Conservation (phyloP, 64 coral and sea anemone species). For the Catalaphyllia jardinei region DNA sequence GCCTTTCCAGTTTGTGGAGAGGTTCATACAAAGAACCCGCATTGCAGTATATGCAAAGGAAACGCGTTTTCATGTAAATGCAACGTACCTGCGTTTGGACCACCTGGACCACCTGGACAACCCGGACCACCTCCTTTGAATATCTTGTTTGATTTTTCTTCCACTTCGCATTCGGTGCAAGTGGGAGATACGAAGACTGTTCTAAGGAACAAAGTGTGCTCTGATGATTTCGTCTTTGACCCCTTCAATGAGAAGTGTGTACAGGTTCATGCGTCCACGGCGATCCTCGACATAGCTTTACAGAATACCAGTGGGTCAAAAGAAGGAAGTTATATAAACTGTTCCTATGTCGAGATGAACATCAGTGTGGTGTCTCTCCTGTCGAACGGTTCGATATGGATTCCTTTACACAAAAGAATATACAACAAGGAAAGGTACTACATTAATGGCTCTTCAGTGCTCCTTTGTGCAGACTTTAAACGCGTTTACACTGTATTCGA, state of each 20-base stretch:
- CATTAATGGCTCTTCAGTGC: neutral
- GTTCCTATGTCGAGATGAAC: slow-evolving; percentile 1
- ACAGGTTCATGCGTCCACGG: neutral
- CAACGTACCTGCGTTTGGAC: too few relatives aligned
- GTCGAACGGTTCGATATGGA: slow-evolving; percentile 1
- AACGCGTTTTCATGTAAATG: neutral
- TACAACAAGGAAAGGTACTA: neutral
- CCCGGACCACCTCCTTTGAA: neutral
- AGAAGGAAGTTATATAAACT: neutral
- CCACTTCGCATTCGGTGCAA: neutral
- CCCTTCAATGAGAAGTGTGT: neutral
- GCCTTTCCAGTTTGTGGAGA: neutral
- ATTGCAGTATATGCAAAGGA: neutral
- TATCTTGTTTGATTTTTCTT: slow-evolving; percentile 11
- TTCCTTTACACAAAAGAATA: neutral
- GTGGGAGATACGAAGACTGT: neutral
- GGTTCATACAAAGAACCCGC: neutral
- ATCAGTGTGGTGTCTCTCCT: neutral
- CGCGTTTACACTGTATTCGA: neutral
- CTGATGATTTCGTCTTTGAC: neutral
- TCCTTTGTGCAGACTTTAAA: neutral
- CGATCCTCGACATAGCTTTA: too few relatives aligned
- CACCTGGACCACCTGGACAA: too few relatives aligned
- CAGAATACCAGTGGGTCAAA: too few relatives aligned
- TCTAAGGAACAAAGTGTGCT: neutral